A percentile compares a stretch with the other conserved stretches of the same genome.
phyloP scores from a whole-genome alignment of 2,797 vertebrate species.

The Orientallactaga sibirica region DNA sequence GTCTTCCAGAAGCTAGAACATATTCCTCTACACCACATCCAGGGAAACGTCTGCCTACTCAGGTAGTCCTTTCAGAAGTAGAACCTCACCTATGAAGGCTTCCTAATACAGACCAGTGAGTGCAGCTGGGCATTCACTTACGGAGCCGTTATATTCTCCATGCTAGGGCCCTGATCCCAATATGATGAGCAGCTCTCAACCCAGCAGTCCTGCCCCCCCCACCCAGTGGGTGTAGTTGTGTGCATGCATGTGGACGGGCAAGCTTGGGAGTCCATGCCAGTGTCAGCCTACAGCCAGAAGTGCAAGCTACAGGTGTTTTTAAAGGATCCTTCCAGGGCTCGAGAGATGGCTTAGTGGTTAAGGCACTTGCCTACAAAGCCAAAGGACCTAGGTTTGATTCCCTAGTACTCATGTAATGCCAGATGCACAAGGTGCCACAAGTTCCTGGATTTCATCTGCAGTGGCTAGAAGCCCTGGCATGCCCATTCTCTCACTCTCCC shows the following conservation, averaged over 20 bases:
- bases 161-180: background rate
- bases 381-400: no score
- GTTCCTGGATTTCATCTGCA: no score
- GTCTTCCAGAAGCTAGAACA: background rate
- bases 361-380: background rate
- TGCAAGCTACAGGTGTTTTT: background rate
- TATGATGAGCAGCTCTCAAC: background rate
- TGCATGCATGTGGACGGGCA: fast-evolving
- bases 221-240: background rate
- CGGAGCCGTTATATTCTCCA: background rate
- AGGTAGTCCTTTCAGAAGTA: background rate
- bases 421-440: no score
- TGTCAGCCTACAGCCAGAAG: background rate
- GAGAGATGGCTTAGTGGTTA: background rate
- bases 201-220: background rate
- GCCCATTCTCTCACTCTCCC: no score
- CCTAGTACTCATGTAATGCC: background rate
- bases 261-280: background rate
- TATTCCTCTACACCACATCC: background rate
- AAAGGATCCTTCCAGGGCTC: background rate
- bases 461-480: no score
- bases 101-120: background rate
- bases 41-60: background rate
- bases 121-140: background rate
- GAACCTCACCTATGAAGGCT: background rate